Base-by-base conservation (phyloP, 2,113 vertebrate genomes). In the Furnarius figulus region DNA sequence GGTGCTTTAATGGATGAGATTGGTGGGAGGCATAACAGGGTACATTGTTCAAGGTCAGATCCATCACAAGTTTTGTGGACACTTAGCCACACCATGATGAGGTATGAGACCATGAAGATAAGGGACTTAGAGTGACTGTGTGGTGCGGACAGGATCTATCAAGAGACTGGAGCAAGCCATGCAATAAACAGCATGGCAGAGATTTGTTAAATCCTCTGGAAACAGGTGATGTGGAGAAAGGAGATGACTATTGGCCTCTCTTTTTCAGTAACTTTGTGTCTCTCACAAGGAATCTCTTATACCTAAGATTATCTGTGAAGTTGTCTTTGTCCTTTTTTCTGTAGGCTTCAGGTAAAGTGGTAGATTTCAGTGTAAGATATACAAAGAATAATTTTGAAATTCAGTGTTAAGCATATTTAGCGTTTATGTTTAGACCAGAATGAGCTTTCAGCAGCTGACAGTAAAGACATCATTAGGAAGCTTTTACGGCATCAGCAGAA, bases 191-290 rank as follows among this genome's bases (percentile, higher is more conserved):
- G 5, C 28, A 35, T 23, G 6, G 14, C 31, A 76, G 46, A 88
- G 50, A 55, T 77, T 77, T 81, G 40, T 31, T 71, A 77, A 78
- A 81, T 81, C 15, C 37, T 90, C 33, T 67, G 35, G 27, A 15
- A 86, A n/a, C 6, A 23, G 30, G 24, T 0, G 0, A 3, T 61
- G 12, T 23, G 0, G 2, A 52, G 31, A 55, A 33, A 55, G 37
- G 31, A 28, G 9, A 35, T 28, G 10, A 67, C 42, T 37, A 0
- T n/a, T 89, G 8, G 35, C 23, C 14, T 87, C 18, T 65, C 44
- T 56, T 56, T 75, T 89, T 74, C 62, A 35, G 30, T 74, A 67
- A 30, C 33, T 75, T 53, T 37, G 37, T 77, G 0, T 56, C 30
- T 72, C 58, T 81, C 30, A 39, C 35, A 53, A 49, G 24, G 56